Conservation (phyloP, 37 sponge, comb jelly and placozoan genomes). For the Tethya wilhelma region DNA sequence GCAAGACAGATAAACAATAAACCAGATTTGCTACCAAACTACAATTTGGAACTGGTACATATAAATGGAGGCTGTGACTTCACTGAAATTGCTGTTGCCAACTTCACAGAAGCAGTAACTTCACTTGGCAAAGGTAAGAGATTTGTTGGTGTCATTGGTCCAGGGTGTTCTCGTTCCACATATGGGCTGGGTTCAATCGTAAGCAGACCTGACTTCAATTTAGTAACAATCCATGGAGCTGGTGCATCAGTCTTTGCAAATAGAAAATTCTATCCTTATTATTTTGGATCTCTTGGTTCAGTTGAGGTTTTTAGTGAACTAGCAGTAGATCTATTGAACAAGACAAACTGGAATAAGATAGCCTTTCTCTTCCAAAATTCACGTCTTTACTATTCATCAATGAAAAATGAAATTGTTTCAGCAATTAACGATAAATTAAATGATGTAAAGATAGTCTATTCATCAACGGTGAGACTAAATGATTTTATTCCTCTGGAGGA, state of each 20-base stretch:
- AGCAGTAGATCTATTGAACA: background rate
- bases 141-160: conserved; percentile 24
- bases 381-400: background rate
- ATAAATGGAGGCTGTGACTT: conserved; percentile 24
- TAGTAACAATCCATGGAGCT: conserved; percentile 20
- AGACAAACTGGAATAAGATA: conserved; percentile 5
- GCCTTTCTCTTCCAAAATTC: conserved; percentile 9
- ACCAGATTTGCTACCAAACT: background rate
- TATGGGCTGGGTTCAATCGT: background rate
- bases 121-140: background rate
- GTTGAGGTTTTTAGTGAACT: background rate
- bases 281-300: conserved; percentile 9
- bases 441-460: background rate
- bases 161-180: conserved; percentile 21
- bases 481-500: background rate
- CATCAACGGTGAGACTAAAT: background rate
- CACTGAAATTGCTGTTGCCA: background rate
- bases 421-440: background rate
- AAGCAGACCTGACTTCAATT: background rate
- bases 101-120: background rate
- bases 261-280: background rate
- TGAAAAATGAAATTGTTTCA: background rate
- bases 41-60: conserved; percentile 26
- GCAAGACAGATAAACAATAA: conserved; percentile 12
- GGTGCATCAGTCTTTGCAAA: conserved; percentile 3